phyloP scores from a whole-genome alignment of 2,888 invertebrate genomes.

The Eilema caniola region DNA sequence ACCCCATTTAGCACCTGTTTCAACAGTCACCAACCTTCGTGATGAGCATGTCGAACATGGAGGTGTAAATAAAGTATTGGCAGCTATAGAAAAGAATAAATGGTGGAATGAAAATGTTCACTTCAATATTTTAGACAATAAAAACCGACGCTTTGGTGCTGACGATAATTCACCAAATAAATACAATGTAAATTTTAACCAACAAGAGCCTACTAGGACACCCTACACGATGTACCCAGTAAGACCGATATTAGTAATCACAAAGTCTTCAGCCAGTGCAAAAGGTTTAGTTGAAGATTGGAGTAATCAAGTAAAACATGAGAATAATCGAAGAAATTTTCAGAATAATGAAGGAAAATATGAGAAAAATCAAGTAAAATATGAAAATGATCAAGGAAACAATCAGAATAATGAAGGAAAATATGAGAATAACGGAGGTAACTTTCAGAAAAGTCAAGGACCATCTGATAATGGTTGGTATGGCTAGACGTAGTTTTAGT shows the following conservation, averaged over 20 bases:
- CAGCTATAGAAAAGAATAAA: not conserved
- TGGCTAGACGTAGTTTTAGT: not conserved
- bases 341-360: not conserved
- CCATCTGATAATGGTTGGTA: not conserved
- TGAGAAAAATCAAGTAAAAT: not conserved
- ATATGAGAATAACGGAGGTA: not conserved
- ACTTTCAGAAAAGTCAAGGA: not conserved
- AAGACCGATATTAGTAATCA: not conserved
- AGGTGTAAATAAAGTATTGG: not conserved
- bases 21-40: not conserved
- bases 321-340: not conserved
- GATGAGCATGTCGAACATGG: not conserved
- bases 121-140: not conserved
- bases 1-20: not conserved
- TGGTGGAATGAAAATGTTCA: not conserved
- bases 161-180: not conserved
- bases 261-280: not conserved
- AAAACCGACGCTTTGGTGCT: not conserved
- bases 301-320: too few species aligned
- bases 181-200: not conserved
- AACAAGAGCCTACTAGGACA: conserved; percentile 1
- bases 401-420: not conserved
- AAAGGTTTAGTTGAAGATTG: not conserved
- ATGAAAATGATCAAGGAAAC: not conserved
- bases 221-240: not conserved